phyloP scores from a whole-genome alignment of 2,113 vertebrate genomes.

The Hippopotamus amphibius region DNA sequence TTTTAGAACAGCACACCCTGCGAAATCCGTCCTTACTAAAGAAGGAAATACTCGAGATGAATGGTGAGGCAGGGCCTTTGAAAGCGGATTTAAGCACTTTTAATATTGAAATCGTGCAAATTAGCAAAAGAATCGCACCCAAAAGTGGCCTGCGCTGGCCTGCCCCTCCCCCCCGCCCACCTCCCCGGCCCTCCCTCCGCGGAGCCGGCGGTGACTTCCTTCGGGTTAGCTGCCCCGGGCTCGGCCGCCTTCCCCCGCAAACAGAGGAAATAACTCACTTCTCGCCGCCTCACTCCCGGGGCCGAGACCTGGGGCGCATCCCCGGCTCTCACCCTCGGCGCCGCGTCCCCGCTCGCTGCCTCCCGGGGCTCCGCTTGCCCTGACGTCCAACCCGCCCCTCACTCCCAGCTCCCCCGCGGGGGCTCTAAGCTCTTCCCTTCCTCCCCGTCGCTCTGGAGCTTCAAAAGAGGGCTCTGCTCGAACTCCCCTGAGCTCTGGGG shows the following conservation, averaged over 20 bases:
- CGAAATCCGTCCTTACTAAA: slow-evolving; percentile 68
- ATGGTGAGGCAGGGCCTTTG: slow-evolving; percentile 85
- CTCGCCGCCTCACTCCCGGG: slow-evolving; percentile 76
- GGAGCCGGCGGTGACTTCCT: slow-evolving; percentile 85
- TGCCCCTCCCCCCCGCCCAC: slow-evolving; percentile 65
- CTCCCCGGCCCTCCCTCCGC: slow-evolving; percentile 3
- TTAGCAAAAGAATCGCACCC: slow-evolving; percentile 89
- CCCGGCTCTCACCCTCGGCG: background rate
- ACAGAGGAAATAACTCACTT: slow-evolving; percentile 79
- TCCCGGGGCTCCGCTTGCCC: background rate
- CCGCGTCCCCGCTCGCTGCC: background rate
- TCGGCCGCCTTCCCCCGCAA: slow-evolving; percentile 80
- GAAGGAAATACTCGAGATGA: slow-evolving; percentile 80
- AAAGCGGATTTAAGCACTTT: slow-evolving; percentile 88
- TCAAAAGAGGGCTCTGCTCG: background rate
- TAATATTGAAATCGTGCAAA: slow-evolving; percentile 89
- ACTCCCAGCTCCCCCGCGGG: background rate
- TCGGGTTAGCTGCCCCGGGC: slow-evolving; percentile 82
- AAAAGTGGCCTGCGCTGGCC: slow-evolving; percentile 83
- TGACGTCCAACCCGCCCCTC: background rate
- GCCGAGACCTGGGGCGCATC: slow-evolving; percentile 59
- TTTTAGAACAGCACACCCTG: slow-evolving; percentile 64
- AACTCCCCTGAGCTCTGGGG: background rate
- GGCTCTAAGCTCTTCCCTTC: background rate
- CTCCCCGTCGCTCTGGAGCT: background rate